Conservation (phyloP, 2,888 invertebrate species). For the Ophion ellenae region DNA sequence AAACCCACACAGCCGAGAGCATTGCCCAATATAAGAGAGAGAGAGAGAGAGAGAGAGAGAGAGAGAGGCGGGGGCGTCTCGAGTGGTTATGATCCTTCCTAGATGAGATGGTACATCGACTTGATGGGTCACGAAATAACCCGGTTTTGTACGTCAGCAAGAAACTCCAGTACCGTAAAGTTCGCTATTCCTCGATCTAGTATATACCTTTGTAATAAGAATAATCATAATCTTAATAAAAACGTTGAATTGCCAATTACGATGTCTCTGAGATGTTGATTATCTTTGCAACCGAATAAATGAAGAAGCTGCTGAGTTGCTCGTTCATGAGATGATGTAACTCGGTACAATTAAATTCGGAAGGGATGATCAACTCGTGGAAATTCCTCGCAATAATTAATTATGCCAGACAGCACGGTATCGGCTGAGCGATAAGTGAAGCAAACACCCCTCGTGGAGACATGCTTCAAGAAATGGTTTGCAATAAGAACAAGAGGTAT, state of each 20-base stretch:
- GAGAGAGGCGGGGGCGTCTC: not conserved
- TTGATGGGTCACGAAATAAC: not conserved
- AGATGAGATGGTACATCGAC: not conserved
- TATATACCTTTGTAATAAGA: not conserved
- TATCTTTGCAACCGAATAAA: not conserved
- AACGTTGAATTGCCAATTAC: not conserved
- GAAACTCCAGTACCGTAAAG: not conserved
- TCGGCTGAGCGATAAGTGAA: no score
- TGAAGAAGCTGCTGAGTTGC: not conserved
- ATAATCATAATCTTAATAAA: not conserved
- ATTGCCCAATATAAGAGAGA: slow-evolving; percentile 1
- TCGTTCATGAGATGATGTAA: not conserved
- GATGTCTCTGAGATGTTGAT: not conserved
- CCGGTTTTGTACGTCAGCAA: not conserved
- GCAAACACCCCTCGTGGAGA: no score
- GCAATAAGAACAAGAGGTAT: not conserved
- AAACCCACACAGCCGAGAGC: slow-evolving; percentile 14
- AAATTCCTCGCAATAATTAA: no score
- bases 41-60: not conserved
- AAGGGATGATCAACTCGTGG: not conserved
- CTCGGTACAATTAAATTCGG: not conserved
- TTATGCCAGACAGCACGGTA: no score
- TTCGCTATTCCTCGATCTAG: not conserved
- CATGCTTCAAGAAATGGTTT: not conserved
- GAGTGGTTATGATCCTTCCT: not conserved